A percentile compares a stretch with the other conserved stretches of the same genome.
These are phyloP conservation scores for Cnemophilus loriae DNA, from an alignment of 2,113 vertebrate genomes.

Conservation along the genomic window DNA sequence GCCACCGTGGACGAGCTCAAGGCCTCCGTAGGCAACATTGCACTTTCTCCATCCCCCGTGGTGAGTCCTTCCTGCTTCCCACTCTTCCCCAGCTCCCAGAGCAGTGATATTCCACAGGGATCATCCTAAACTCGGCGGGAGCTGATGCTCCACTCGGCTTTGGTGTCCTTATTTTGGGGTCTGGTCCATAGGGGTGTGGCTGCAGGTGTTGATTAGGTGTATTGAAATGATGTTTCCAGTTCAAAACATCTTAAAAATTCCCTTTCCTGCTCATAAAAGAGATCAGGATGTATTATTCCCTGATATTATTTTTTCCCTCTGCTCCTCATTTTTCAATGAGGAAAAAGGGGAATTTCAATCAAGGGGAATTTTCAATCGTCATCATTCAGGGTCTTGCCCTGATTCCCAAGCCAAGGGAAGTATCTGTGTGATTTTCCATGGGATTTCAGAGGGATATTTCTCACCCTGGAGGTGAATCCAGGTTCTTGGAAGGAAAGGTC, in stretches of 20 bases:
- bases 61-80: conserved; percentile 71
- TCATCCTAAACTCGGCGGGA: accelerated
- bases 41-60: conserved; percentile 91
- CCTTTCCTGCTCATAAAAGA: neutral
- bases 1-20: conserved; percentile 92
- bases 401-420: neutral
- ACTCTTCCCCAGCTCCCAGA: accelerated
- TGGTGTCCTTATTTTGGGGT: accelerated
- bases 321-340: accelerated
- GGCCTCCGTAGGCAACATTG: conserved; percentile 90
- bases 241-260: accelerated
- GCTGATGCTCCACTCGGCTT: accelerated
- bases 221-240: accelerated
- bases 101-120: accelerated
- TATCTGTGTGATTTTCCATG: neutral
- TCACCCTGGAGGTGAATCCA: neutral
- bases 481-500: neutral
- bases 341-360: neutral
- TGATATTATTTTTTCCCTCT: accelerated
- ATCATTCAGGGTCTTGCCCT: neutral
- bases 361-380: accelerated
- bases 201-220: neutral
- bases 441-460: neutral
- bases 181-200: accelerated
- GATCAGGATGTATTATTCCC: neutral